Percentiles rank a stretch among this genome's conserved stretches.
Evolutionary conservation across 1,140 invertebrate genomes (phyloP).

Genomic region (Drosophila watanabei): DNA sequence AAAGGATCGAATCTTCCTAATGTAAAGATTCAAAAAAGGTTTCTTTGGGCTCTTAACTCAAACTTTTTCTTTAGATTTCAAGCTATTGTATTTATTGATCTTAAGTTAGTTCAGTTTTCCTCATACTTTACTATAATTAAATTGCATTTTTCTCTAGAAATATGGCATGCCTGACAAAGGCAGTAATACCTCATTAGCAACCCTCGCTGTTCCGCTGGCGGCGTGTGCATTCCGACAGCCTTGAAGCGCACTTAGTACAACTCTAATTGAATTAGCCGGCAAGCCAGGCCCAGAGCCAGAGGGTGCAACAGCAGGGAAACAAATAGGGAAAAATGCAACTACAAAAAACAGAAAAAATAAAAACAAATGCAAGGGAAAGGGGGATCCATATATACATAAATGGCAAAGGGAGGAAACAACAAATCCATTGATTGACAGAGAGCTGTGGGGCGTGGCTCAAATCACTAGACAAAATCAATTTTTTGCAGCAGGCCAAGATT

Average conservation of each 20-base stretch:
- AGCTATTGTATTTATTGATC: too few species aligned
- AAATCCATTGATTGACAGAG: conserved; percentile 72
- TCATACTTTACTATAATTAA: neutral
- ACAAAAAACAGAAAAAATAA: conserved; percentile 15
- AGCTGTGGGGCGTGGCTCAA: conserved; percentile 45
- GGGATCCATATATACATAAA: conserved; percentile 2
- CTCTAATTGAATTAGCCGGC: conserved; percentile 80
- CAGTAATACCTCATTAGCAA: conserved; percentile 29
- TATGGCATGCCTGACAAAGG: neutral
- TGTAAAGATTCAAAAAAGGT: too few species aligned
- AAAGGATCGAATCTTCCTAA: neutral
- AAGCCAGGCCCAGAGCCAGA: conserved; percentile 8
- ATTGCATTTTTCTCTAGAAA: neutral
- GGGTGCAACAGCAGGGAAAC: conserved; percentile 33
- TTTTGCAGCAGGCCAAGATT: conserved; percentile 33
- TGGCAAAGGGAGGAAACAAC: conserved; percentile 1
- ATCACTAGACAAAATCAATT: conserved; percentile 73
- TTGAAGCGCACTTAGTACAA: conserved; percentile 76
- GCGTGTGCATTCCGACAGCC: conserved; percentile 53
- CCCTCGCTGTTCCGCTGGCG: conserved; percentile 34
- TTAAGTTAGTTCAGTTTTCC: neutral
- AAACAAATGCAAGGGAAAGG: conserved; percentile 23
- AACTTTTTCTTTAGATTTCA: too few species aligned
- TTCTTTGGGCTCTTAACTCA: too few species aligned
- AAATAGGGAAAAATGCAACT: conserved; percentile 26